Evolutionary conservation across 2,113 vertebrate genomes (phyloP).

Genomic region (Eretmochelys imbricata): DNA sequence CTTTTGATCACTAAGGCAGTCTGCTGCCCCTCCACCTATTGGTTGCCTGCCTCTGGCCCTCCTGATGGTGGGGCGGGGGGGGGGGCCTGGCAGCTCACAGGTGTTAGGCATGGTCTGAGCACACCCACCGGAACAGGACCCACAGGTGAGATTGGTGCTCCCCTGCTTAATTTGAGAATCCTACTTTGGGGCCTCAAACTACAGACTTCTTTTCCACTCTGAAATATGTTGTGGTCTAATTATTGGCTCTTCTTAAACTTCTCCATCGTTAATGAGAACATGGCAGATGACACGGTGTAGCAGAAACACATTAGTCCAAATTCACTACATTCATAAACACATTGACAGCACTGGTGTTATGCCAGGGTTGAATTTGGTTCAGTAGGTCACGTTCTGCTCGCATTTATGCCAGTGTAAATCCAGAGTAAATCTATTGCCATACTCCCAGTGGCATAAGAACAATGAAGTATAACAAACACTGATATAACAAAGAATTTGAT

Average conservation of each 20-base stretch:
- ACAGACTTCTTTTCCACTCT: not conserved
- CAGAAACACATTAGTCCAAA: not conserved
- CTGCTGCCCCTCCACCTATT: not conserved
- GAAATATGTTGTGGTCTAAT: not conserved
- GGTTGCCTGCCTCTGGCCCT: not conserved
- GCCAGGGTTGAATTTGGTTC: not conserved
- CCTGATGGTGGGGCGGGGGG: not conserved
- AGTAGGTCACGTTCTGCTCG: not conserved
- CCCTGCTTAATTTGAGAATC: not conserved
- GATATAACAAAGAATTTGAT: not conserved
- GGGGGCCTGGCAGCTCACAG: not conserved
- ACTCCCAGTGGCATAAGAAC: not conserved
- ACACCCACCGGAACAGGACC: not conserved
- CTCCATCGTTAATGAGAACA: not conserved
- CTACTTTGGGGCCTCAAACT: not conserved
- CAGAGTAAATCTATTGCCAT: not conserved
- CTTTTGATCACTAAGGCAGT: not conserved
- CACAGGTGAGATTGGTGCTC: too few species aligned
- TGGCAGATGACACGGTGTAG: not conserved
- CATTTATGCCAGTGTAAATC: not conserved
- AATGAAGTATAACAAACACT: not conserved
- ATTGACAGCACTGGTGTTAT: not conserved
- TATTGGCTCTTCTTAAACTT: not conserved
- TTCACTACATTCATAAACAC: rapidly evolving
- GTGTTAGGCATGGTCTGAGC: not conserved